Percentiles rank a stretch among this genome's conserved stretches.
Evolutionary conservation across 2,888 invertebrate species (phyloP).

Genomic region (Drosophila vallismaia): DNA sequence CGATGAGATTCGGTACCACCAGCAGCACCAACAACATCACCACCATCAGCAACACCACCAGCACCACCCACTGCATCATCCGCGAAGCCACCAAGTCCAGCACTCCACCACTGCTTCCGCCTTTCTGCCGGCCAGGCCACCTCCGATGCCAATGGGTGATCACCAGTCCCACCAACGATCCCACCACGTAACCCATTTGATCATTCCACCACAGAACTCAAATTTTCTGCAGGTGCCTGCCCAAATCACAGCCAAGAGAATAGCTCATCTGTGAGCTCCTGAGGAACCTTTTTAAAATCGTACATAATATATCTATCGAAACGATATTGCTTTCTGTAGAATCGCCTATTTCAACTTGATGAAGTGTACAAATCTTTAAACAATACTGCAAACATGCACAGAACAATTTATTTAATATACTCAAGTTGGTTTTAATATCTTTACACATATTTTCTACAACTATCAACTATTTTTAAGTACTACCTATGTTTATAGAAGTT

Average conservation of each 20-base stretch:
- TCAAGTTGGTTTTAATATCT: background rate
- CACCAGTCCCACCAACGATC: conserved; percentile 33
- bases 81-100: conserved; percentile 47
- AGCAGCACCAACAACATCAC: conserved; percentile 63
- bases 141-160: conserved; percentile 18
- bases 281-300: background rate
- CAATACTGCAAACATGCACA: background rate
- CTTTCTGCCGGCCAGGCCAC: conserved; percentile 52
- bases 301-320: background rate
- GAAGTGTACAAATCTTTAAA: conserved; percentile 12
- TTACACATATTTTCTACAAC: background rate
- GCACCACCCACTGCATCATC: conserved; percentile 40
- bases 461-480: background rate
- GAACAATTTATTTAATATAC: background rate
- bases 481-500: background rate
- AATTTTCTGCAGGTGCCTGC: conserved; percentile 79
- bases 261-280: conserved; percentile 67
- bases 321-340: conserved; percentile 2
- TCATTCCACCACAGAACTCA: conserved; percentile 81
- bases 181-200: conserved; percentile 72
- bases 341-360: background rate
- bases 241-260: conserved; percentile 58
- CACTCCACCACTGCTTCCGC: conserved; percentile 66
- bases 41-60: conserved; percentile 53
- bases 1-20: conserved; percentile 82